Conservation (phyloP, 2,113 vertebrate genomes). For the Sminthopsis crassicaudata region DNA sequence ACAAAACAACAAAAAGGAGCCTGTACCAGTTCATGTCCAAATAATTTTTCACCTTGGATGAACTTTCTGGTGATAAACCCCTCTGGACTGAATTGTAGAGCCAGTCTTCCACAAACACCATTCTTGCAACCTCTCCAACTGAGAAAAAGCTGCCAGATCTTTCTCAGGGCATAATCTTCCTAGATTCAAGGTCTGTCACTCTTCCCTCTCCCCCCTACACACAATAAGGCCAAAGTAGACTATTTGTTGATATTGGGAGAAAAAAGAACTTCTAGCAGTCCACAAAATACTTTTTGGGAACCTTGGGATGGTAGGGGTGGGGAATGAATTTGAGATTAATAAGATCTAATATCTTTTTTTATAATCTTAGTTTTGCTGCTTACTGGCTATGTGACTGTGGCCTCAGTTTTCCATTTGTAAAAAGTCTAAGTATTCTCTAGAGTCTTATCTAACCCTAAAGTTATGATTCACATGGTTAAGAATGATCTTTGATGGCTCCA, state of each 20-base stretch:
- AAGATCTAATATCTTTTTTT: background rate
- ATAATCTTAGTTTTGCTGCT: background rate
- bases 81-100: background rate
- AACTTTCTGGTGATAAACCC: background rate
- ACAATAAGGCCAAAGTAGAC: background rate
- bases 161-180: background rate
- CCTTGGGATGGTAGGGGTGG: background rate
- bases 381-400: background rate
- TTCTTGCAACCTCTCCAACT: background rate
- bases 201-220: background rate
- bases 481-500: background rate
- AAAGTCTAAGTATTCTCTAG: background rate
- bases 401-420: background rate
- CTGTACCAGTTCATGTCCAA: background rate
- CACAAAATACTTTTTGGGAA: background rate
- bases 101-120: background rate
- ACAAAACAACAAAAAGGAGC: background rate
- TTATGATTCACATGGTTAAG: background rate
- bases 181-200: background rate
- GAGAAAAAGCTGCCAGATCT: background rate
- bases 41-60: background rate
- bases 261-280: background rate
- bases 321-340: background rate
- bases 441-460: background rate
- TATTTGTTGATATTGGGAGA: background rate